These are phyloP conservation scores for Melanotaenia duboulayi DNA, from an alignment of 2,113 vertebrate species.

Conservation along the genomic window DNA sequence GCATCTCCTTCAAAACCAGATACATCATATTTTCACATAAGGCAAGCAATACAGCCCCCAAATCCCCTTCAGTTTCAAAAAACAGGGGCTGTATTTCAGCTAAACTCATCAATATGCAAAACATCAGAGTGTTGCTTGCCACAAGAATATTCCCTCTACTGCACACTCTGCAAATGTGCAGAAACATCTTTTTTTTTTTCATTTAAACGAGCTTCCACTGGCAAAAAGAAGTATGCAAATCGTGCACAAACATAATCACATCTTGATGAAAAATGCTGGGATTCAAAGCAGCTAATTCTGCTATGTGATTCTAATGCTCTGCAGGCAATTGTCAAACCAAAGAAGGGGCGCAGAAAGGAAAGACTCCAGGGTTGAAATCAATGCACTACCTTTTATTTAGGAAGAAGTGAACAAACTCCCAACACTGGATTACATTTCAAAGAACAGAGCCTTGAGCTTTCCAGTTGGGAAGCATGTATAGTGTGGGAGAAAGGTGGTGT, in stretches of 20 bases:
- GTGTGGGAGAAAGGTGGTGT: constrained; percentile 66
- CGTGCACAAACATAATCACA: constrained; percentile 60
- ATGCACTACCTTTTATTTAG: constrained; percentile 64
- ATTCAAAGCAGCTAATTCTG: constrained; percentile 68
- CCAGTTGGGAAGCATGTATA: constrained; percentile 40
- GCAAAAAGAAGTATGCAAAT: constrained; percentile 64
- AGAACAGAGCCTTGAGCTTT: constrained; percentile 58
- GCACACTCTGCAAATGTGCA: constrained; percentile 67
- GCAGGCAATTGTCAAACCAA: constrained; percentile 58
- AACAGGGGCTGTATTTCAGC: constrained; percentile 67
- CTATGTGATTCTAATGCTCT: constrained; percentile 64
- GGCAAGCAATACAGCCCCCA: constrained; percentile 62
- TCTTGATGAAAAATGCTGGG: constrained; percentile 61
- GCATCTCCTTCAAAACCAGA: constrained; percentile 64
- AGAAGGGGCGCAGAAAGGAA: constrained; percentile 17
- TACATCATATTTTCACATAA: constrained; percentile 69
- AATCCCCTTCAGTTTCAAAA: constrained; percentile 68
- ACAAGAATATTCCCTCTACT: constrained; percentile 74
- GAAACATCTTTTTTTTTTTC: constrained; percentile 52
- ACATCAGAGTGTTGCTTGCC: constrained; percentile 72
- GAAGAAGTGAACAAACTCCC: constrained; percentile 63
- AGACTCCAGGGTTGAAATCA: constrained; percentile 62
- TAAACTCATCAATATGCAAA: constrained; percentile 81
- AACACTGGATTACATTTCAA: constrained; percentile 71
- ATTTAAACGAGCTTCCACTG: constrained; percentile 37